A percentile compares a stretch with the other conserved stretches of the same genome.
phyloP scores from a whole-genome alignment of 2,113 vertebrate genomes.

The Castor canadensis region DNA sequence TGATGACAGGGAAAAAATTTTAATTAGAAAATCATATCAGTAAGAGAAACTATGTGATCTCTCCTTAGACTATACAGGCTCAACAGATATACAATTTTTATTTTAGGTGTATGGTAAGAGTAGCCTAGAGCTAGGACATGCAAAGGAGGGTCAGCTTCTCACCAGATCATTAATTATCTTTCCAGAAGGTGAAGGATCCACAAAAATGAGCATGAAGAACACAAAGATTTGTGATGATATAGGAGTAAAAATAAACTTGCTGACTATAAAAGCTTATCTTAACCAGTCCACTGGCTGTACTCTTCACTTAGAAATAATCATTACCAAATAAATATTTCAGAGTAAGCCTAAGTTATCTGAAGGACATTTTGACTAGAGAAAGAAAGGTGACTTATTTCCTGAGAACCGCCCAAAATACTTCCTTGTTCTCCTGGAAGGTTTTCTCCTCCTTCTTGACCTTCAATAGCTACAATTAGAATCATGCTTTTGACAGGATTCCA shows the following conservation, averaged over 20 bases:
- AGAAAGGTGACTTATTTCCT: background rate
- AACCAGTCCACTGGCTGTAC: background rate
- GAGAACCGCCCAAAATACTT: background rate
- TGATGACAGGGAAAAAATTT: background rate
- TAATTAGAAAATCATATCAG: background rate
- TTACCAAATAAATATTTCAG: constrained; percentile 26
- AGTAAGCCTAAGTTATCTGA: background rate
- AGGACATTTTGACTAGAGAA: constrained; percentile 5
- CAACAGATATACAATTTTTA: background rate
- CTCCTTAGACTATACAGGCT: background rate
- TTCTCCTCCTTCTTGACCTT: background rate
- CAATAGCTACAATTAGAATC: background rate
- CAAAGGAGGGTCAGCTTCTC: background rate
- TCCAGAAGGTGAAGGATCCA: background rate
- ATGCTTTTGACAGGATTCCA: background rate
- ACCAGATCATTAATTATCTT: background rate
- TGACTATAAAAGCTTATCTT: background rate
- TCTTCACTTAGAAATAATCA: constrained; percentile 13
- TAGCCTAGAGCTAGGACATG: background rate
- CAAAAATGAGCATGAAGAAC: background rate
- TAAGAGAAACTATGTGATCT: background rate
- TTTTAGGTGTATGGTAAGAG: background rate
- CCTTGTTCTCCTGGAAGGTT: background rate
- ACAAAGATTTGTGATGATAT: background rate
- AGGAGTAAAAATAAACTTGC: background rate